Base-by-base conservation (phyloP, 2,797 vertebrate genomes). In the Lutjanus campechanus region DNA sequence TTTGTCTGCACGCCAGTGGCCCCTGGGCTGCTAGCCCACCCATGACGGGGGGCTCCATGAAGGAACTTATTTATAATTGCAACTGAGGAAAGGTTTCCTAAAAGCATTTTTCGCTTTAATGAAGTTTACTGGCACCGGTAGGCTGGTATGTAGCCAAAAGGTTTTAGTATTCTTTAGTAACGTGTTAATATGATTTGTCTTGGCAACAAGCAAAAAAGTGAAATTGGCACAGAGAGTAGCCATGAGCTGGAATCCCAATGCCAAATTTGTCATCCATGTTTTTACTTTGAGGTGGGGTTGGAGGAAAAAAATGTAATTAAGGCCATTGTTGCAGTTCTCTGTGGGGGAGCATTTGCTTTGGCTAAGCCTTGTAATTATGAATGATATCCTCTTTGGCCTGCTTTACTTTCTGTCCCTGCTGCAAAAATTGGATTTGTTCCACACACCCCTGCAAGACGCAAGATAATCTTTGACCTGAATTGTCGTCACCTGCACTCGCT, bases 131-230 rank as follows among this genome's bases (percentile, higher is more conserved):
- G 95, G 94, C 95, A 93, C 78, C 71, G 53, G 72, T 87, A 78
- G 80, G 65, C 75, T 86, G 76, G 70, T 87, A 10, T 62, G 79
- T 65, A 90, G 94, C 95, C 95, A 96, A 93, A 94, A 94, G 89
- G 91, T 93, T 95, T 93, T 91, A 92, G 89, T 91, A 49, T 95
- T 94, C 90, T 95, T 95, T 93, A 87, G 92, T 93, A 93, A 92
- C 86, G 87, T 93, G 93, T 95, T 94, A 95, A 95, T 95, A 95
- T 95, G 94, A 95, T 96, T 96, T 95, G 93, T 95, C 92, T 95
- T 96, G 95, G 95, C 95, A 93, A 93, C 84, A 44, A 86, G 73
- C 69, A 89, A 86, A 84, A 93, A 92, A 91, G 83, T 88, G 78
- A 86, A 94, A 92, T 92, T 95, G 95, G 94, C 94, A 94, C 84